Evolutionary conservation across 2,888 invertebrate species (phyloP).

Genomic region (Amphipoea lucens): DNA sequence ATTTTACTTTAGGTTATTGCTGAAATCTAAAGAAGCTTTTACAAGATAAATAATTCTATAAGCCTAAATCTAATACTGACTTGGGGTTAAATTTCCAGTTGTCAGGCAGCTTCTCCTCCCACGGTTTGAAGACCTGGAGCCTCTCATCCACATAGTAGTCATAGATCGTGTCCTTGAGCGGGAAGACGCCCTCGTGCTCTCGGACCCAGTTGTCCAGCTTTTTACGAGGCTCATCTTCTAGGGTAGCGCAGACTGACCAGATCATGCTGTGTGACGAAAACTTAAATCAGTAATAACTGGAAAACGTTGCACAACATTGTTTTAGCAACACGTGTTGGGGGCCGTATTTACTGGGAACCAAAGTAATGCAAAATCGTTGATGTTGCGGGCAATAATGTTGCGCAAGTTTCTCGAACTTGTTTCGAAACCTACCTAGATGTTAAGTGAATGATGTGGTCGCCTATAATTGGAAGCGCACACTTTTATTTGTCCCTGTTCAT

Average conservation of each 20-base stretch:
- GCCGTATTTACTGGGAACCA: not conserved
- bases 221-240: conserved; percentile 94
- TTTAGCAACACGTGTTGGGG: not conserved
- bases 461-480: too few species aligned
- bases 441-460: too few species aligned
- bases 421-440: not conserved
- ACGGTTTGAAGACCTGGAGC: conserved; percentile 92
- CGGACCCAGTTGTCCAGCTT: conserved; percentile 95
- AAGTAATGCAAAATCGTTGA: not conserved
- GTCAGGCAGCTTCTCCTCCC: conserved; percentile 94
- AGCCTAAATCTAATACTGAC: conserved; percentile 78
- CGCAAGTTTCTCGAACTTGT: not conserved
- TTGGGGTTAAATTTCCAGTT: conserved; percentile 93
- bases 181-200: conserved; percentile 95
- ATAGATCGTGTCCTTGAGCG: conserved; percentile 96
- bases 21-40: not conserved
- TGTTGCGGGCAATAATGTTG: not conserved
- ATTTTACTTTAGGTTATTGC: not conserved
- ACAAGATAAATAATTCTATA: not conserved
- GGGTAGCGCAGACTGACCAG: conserved; percentile 96
- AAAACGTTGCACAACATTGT: not conserved
- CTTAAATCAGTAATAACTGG: not conserved
- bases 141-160: conserved; percentile 96
- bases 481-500: too few species aligned
- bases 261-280: conserved; percentile 89